Evolutionary conservation across 1,140 invertebrate genomes (phyloP).

Genomic region (Chironomus striatipennis): DNA sequence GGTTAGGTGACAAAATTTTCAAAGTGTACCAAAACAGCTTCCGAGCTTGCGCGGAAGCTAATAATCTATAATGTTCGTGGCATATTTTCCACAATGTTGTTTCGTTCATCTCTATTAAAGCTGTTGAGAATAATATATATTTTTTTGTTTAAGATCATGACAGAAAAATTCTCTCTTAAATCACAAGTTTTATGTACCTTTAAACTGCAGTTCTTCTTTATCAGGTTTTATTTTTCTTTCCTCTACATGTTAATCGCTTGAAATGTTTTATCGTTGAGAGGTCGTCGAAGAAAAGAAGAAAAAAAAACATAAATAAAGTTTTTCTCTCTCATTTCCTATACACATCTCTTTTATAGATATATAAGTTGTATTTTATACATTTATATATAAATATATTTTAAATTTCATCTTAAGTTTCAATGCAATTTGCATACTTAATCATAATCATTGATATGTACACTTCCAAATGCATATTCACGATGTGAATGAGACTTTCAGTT

Average conservation of each 20-base stretch:
- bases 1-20: too few relatives aligned
- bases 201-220: not conserved
- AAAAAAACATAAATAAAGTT: slow-evolving; percentile 9
- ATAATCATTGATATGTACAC: slow-evolving; percentile 1
- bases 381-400: too few relatives aligned
- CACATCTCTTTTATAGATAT: too few relatives aligned
- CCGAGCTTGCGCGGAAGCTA: not conserved
- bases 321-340: not conserved
- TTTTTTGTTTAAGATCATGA: not conserved
- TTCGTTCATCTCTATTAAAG: too few relatives aligned
- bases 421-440: slow-evolving; percentile 13
- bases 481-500: not conserved
- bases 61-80: not conserved
- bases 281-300: not conserved
- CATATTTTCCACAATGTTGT: not conserved
- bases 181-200: not conserved
- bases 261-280: slow-evolving; percentile 8
- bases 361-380: too few relatives aligned
- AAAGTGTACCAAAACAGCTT: too few relatives aligned
- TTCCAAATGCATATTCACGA: not conserved
- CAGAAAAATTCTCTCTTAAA: not conserved
- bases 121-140: too few relatives aligned
- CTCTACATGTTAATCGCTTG: not conserved
- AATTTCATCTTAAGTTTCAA: not conserved
- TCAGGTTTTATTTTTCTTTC: not conserved